A percentile compares a stretch with the other conserved stretches of the same genome.
Conservation (phyloP, 2,113 vertebrate species). For the Monopterus albus region DNA sequence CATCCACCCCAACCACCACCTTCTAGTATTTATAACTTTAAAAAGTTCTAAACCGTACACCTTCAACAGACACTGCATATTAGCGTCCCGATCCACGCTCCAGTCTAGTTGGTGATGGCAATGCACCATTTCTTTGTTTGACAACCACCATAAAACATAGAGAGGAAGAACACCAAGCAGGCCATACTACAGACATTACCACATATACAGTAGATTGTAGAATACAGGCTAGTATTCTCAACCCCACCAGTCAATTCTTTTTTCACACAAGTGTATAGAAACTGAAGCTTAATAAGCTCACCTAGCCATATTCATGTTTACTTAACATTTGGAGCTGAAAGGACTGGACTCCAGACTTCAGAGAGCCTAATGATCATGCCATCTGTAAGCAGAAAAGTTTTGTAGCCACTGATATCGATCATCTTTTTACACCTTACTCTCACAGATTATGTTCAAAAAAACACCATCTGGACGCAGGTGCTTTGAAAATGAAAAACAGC, state of each 20-base stretch:
- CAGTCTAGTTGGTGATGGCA: no score
- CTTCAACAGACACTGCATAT: no score
- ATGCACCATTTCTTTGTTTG: no score
- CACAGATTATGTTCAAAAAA: constrained; percentile 65
- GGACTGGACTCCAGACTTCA: constrained; percentile 71
- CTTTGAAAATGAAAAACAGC: constrained; percentile 61
- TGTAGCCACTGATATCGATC: constrained; percentile 76
- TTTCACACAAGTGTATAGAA: constrained; percentile 24
- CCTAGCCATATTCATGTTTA: neutral
- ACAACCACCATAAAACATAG: no score
- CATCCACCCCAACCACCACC: no score
- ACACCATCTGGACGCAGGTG: constrained; percentile 77
- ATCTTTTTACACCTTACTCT: constrained; percentile 74
- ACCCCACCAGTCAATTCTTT: no score
- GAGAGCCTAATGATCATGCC: constrained; percentile 74
- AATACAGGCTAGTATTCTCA: constrained; percentile 44
- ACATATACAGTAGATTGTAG: constrained; percentile 50
- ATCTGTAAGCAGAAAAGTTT: constrained; percentile 74
- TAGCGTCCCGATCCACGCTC: no score
- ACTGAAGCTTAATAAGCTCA: constrained; percentile 27
- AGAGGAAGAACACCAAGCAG: no score
- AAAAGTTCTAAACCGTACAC: no score
- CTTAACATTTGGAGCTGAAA: constrained; percentile 57
- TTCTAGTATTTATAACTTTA: no score
- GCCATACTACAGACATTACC: constrained; percentile 37